Evolutionary conservation across 2,113 vertebrate species (phyloP).

Genomic region (Spermophilus dauricus): DNA sequence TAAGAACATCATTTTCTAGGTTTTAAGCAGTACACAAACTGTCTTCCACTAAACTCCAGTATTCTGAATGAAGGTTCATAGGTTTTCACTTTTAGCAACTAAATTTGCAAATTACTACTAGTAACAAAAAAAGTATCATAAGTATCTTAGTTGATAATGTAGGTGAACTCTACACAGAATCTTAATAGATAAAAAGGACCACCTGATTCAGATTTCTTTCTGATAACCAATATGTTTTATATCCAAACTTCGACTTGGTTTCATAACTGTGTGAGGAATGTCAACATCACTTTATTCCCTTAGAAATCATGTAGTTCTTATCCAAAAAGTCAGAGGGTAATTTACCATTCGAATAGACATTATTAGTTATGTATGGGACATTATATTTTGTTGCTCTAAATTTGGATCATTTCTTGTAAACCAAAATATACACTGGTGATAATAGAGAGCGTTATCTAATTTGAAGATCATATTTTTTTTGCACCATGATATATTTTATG

Average conservation of each 20-base stretch:
- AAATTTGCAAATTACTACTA: not conserved
- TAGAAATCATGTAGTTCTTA: not conserved
- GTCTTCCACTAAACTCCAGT: not conserved
- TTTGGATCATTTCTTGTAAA: not conserved
- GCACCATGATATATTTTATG: not conserved
- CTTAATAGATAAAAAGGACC: not conserved
- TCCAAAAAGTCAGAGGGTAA: not conserved
- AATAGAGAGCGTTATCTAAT: not conserved
- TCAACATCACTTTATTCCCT: not conserved
- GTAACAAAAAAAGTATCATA: not conserved
- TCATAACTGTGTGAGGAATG: not conserved
- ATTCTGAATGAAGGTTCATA: not conserved
- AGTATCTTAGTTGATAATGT: not conserved
- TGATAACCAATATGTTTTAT: not conserved
- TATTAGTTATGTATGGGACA: not conserved
- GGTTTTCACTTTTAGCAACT: not conserved
- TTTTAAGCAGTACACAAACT: not conserved
- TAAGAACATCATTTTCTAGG: not conserved
- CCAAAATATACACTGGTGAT: not conserved
- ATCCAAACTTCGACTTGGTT: not conserved
- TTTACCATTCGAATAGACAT: not conserved
- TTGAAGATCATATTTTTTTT: not conserved
- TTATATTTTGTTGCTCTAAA: not conserved
- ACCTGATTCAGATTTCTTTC: not conserved
- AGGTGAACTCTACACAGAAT: not conserved